Conservation (phyloP, 1,140 invertebrate species). For the Apocrypta bakeri region DNA sequence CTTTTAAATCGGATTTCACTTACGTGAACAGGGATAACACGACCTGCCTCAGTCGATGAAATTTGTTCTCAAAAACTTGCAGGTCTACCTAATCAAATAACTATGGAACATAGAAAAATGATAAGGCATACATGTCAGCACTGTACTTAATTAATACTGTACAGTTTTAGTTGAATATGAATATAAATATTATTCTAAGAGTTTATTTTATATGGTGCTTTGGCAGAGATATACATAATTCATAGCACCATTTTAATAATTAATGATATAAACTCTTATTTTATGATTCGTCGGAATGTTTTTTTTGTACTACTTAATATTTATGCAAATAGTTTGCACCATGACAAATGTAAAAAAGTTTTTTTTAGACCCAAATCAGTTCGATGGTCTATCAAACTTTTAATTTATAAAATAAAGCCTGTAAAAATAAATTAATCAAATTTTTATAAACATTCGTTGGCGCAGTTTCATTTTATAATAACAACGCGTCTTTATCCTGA, state of each 20-base stretch:
- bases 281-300: constrained; percentile 40
- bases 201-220: constrained; percentile 59
- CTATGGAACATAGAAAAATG: constrained; percentile 38
- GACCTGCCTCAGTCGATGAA: constrained; percentile 39
- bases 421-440: constrained; percentile 44
- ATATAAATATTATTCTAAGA: constrained; percentile 66
- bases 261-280: constrained; percentile 54
- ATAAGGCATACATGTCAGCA: constrained; percentile 59
- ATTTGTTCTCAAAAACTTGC: constrained; percentile 49
- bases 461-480: constrained; percentile 37
- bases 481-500: constrained; percentile 20
- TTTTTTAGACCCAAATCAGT: constrained; percentile 30
- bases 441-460: constrained; percentile 34
- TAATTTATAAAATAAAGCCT: constrained; percentile 15
- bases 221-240: constrained; percentile 61
- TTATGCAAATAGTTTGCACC: constrained; percentile 38
- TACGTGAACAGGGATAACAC: constrained; percentile 7
- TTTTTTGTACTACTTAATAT: constrained; percentile 62
- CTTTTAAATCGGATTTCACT: constrained; percentile 34
- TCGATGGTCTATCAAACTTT: constrained; percentile 16
- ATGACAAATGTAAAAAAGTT: constrained; percentile 6
- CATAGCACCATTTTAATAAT: constrained; percentile 63
- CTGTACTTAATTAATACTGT: too few relatives aligned
- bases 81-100: constrained; percentile 30
- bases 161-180: constrained; percentile 57